Percentiles rank a stretch among this genome's conserved stretches.
These are phyloP conservation scores for Acleris literana DNA, from an alignment of 2,888 invertebrate species.

Conservation along the genomic window DNA sequence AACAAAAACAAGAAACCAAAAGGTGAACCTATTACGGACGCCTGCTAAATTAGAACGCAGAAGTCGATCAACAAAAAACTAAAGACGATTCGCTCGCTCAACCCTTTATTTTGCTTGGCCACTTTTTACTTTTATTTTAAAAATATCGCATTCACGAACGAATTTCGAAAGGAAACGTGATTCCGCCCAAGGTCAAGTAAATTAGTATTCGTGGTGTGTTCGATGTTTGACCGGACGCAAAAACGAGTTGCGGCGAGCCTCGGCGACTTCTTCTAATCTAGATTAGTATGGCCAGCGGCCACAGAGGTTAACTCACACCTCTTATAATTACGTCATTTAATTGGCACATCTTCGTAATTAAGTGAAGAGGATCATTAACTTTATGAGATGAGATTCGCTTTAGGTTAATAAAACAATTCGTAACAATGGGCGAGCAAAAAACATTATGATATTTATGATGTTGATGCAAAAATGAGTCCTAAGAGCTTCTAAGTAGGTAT, in stretches of 20 bases:
- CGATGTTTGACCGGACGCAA: conserved; percentile 77
- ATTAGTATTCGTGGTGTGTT: conserved; percentile 81
- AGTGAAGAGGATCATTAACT: conserved; percentile 21
- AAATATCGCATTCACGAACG: conserved; percentile 82
- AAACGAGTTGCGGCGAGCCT: conserved; percentile 71
- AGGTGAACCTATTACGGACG: conserved; percentile 33
- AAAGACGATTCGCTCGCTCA: conserved; percentile 66
- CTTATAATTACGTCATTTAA: conserved; percentile 46
- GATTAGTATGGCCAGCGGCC: conserved; percentile 64
- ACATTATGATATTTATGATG: too few relatives aligned
- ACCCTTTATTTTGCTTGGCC: conserved; percentile 76
- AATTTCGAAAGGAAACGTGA: conserved; percentile 84
- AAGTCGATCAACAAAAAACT: conserved; percentile 70
- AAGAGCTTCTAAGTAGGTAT: too few relatives aligned
- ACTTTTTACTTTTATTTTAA: conserved; percentile 81
- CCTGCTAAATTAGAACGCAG: conserved; percentile 63
- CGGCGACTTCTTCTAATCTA: conserved; percentile 69
- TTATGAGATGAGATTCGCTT: neutral
- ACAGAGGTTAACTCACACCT: conserved; percentile 41
- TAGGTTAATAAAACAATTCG: too few relatives aligned
- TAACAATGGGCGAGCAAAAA: too few relatives aligned
- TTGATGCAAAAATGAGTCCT: too few relatives aligned
- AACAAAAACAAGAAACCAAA: conserved; percentile 19
- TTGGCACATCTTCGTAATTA: conserved; percentile 36
- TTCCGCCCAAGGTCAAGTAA: conserved; percentile 77